Base-by-base conservation (phyloP, 2,888 invertebrate species). In the Trisateles emortualis region DNA sequence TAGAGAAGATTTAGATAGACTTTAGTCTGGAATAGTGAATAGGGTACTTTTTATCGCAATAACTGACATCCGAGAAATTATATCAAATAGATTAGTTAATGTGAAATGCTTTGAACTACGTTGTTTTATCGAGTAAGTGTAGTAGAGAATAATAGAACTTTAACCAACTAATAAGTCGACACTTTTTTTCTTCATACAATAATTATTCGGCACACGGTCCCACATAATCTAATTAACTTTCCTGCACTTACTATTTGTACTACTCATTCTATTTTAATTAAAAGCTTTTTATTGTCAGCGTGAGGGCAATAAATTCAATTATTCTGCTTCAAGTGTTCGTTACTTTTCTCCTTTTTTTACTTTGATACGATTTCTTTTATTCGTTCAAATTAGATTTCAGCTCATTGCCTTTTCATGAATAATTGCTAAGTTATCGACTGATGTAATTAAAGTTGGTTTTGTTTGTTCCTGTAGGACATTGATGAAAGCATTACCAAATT, bases 241-340 rank as follows among this genome's bases (percentile, higher is more conserved):
- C 44, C 45, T 64, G 61, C 47, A 53, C 52, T 52, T 49, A 56
- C 64, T 71, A 56, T 71, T 73, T 70, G 57, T 60, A 43, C 43
- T 57, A 17, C 63, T 61, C 59, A 54, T 66, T 62, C 63, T 30
- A 17, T 64, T 73, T 72, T 74, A 74, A 72, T 73, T 72, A 74
- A 67, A 74, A 62, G 59, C 68, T 62, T 72, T 72, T 73, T 74
- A 74, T 65, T 69, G 68, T 64, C 58, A 63, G 65, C 55, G 48
- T 57, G 65, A 55, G 73, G 55, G 58, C 65, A 74, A 72, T 70
- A 70, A 68, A 73, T 73, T 68, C 71, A 73, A 73, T 73, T 73
- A 74, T 72, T 70, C 71, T 61, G 56, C 58, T 52, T 51, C 45
- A 58, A 54, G 40, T 41, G 61, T 41, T 45, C 50, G 44, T 46